Conservation (phyloP, 2,113 vertebrate genomes). For the Lepidothrix coronata region DNA sequence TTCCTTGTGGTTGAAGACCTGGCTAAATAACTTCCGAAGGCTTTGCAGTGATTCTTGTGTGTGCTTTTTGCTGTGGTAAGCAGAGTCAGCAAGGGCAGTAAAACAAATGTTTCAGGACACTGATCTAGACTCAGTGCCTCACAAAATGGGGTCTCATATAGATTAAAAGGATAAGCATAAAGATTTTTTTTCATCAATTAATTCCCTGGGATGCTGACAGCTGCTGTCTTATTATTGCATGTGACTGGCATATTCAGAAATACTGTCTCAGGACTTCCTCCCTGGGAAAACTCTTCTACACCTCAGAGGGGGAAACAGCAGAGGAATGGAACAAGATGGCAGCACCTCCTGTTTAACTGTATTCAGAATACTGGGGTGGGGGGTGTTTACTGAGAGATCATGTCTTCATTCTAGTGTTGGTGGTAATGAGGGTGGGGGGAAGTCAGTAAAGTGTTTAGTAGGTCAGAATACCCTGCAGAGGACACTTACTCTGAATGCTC, state of each 20-base stretch:
- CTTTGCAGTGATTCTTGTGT: background rate
- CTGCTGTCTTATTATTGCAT: background rate
- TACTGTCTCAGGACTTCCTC: background rate
- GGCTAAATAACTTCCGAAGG: background rate
- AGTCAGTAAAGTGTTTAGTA: background rate
- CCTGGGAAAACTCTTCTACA: background rate
- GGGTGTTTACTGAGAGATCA: background rate
- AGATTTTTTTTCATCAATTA: background rate
- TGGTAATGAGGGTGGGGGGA: background rate
- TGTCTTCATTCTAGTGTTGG: background rate
- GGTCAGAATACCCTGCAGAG: background rate
- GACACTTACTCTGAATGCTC: background rate
- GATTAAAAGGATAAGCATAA: background rate
- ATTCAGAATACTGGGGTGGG: background rate
- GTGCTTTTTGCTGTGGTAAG: background rate
- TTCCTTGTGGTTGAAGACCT: background rate
- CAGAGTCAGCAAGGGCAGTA: conserved; percentile 12
- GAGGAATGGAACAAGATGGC: background rate
- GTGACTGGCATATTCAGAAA: background rate
- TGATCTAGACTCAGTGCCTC: background rate
- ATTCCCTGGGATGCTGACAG: conserved; percentile 3
- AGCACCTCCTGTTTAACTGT: background rate
- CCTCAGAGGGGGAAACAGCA: background rate
- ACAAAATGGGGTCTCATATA: background rate
- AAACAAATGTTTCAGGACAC: conserved; percentile 1